phyloP scores from a whole-genome alignment of 2,888 invertebrate species.

The Thymelicus sylvestris region DNA sequence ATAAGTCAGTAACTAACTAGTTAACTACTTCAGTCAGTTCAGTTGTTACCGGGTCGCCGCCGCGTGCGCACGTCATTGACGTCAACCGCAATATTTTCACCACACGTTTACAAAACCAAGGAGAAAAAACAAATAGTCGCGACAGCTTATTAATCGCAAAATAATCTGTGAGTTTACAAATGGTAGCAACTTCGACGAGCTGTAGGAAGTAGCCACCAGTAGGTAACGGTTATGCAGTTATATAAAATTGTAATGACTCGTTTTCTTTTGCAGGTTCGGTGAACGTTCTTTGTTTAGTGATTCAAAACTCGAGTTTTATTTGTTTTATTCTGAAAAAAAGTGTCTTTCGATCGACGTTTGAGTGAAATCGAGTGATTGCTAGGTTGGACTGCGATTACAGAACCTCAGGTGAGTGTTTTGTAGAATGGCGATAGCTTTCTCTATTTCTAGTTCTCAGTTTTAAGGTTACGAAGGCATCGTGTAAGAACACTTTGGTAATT shows the following conservation, averaged over 20 bases:
- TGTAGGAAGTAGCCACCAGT: slow-evolving; percentile 69
- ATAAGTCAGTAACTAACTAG: no score
- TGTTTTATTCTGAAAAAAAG: slow-evolving; percentile 50
- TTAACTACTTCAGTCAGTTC: no score
- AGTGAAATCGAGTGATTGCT: slow-evolving; percentile 61
- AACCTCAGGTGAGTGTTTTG: slow-evolving; percentile 61
- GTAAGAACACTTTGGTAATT: not conserved
- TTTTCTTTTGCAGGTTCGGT: slow-evolving; percentile 65
- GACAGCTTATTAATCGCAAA: slow-evolving; percentile 3
- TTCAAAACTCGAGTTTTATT: slow-evolving; percentile 56
- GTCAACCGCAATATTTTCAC: not conserved
- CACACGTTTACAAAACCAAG: slow-evolving; percentile 22
- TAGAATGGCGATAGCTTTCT: slow-evolving; percentile 58
- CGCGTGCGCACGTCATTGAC: slow-evolving; percentile 50
- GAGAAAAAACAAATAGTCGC: not conserved
- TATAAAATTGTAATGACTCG: slow-evolving; percentile 63
- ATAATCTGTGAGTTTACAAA: slow-evolving; percentile 22
- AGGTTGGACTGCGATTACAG: slow-evolving; percentile 23
- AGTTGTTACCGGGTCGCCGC: slow-evolving; percentile 57
- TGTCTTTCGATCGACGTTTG: slow-evolving; percentile 51
- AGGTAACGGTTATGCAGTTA: slow-evolving; percentile 59
- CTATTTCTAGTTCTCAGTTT: slow-evolving; percentile 50
- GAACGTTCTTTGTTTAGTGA: slow-evolving; percentile 53
- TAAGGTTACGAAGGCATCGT: slow-evolving; percentile 44
- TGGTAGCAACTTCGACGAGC: slow-evolving; percentile 54